These are phyloP conservation scores for Chitala chitala DNA, from an alignment of 2,113 vertebrate genomes.

Conservation along the genomic window DNA sequence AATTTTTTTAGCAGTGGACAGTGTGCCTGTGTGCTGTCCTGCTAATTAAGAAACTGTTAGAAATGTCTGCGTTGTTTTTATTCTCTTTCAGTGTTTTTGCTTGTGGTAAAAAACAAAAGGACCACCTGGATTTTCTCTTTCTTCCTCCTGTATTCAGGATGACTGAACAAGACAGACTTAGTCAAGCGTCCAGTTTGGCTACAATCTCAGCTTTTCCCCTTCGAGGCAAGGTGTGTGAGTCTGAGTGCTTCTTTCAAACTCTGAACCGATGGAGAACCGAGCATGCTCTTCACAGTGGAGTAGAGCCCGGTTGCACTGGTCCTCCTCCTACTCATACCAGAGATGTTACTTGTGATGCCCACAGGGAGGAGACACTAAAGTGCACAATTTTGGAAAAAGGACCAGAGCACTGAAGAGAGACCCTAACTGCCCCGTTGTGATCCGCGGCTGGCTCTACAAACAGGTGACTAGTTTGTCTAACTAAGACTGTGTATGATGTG, in stretches of 20 bases:
- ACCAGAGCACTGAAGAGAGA: conserved; percentile 73
- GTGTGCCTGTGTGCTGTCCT: too few relatives aligned
- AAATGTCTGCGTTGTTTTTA: too few relatives aligned
- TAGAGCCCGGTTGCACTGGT: background rate
- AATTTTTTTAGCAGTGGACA: too few relatives aligned
- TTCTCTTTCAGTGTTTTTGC: too few relatives aligned
- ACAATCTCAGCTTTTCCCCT: conserved; percentile 66
- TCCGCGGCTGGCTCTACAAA: conserved; percentile 87
- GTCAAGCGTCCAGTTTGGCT: conserved; percentile 67
- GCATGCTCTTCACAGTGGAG: background rate
- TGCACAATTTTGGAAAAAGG: conserved; percentile 81
- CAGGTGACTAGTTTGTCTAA: conserved; percentile 58
- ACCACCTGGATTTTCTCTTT: conserved; percentile 8
- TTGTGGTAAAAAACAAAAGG: background rate
- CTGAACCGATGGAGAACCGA: background rate
- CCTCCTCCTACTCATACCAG: too few relatives aligned
- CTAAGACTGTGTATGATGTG: background rate
- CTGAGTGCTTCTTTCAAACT: background rate
- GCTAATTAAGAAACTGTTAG: too few relatives aligned
- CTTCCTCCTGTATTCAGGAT: conserved; percentile 49
- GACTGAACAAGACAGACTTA: conserved; percentile 66
- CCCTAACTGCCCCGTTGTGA: conserved; percentile 75
- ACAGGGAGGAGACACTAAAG: conserved; percentile 57
- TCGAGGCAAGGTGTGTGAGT: conserved; percentile 47
- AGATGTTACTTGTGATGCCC: background rate